Evolutionary conservation across 1,140 invertebrate species (phyloP).

Genomic region (Anastrepha ludens): DNA sequence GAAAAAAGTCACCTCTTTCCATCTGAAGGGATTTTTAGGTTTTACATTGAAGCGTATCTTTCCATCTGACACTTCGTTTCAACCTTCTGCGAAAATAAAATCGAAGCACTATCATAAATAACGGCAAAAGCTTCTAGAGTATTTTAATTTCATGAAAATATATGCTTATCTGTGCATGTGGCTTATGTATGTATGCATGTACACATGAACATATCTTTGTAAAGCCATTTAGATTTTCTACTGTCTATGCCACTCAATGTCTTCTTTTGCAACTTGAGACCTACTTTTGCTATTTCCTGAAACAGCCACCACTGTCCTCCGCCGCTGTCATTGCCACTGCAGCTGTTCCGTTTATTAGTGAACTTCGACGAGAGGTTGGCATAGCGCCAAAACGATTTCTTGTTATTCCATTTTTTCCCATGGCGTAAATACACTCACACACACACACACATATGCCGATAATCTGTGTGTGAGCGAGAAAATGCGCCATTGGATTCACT

Average conservation of each 20-base stretch:
- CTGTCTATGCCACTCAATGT: conserved; percentile 36
- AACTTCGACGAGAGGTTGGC: conserved; percentile 41
- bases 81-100: background rate
- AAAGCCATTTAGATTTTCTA: background rate
- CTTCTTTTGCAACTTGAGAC: conserved; percentile 31
- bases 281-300: conserved; percentile 27
- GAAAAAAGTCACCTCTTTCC: background rate
- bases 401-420: background rate
- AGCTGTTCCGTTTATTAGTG: conserved; percentile 37
- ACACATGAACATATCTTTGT: background rate
- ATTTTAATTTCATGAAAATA: background rate
- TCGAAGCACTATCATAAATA: background rate
- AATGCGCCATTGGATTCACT: conserved; percentile 35
- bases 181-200: background rate
- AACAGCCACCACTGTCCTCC: background rate
- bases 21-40: too few relatives aligned
- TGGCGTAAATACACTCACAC: background rate
- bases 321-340: conserved; percentile 13
- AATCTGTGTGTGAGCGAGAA: background rate
- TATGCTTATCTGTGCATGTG: background rate
- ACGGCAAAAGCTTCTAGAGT: background rate
- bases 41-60: background rate
- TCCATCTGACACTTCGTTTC: background rate
- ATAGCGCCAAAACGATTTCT: conserved; percentile 16
- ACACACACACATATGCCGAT: background rate